phyloP scores from a whole-genome alignment of 2,797 vertebrate species.

The Coregonus sp. region DNA sequence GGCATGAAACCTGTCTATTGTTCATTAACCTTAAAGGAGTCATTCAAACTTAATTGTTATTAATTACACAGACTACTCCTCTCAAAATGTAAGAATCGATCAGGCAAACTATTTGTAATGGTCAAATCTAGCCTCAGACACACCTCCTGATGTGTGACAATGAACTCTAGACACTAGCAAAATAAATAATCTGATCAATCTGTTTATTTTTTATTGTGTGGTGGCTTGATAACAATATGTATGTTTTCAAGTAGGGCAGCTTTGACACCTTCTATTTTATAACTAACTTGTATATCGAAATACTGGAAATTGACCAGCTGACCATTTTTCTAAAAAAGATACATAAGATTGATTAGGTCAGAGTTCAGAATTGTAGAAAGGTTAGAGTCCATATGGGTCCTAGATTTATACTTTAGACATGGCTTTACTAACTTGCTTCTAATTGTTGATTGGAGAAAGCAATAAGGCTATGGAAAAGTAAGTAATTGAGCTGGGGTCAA shows the following conservation, averaged over 20 bases:
- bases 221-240: neutral
- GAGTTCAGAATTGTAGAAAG: neutral
- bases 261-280: neutral
- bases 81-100: neutral
- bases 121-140: neutral
- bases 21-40: neutral
- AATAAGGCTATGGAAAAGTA: neutral
- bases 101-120: no score
- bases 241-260: neutral
- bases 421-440: neutral
- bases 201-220: neutral
- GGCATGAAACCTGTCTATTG: neutral
- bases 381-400: neutral
- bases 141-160: neutral
- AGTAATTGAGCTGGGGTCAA: neutral
- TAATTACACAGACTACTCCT: neutral
- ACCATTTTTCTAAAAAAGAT: neutral
- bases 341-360: no score
- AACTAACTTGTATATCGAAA: neutral
- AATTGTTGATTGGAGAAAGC: neutral
- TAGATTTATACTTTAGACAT: neutral
- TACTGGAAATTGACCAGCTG: neutral
- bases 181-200: neutral
- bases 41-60: slow-evolving; percentile 1
- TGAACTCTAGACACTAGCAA: slow-evolving; percentile 30